phyloP scores from a whole-genome alignment of 2,888 invertebrate species.

The Portevinia maculata region DNA sequence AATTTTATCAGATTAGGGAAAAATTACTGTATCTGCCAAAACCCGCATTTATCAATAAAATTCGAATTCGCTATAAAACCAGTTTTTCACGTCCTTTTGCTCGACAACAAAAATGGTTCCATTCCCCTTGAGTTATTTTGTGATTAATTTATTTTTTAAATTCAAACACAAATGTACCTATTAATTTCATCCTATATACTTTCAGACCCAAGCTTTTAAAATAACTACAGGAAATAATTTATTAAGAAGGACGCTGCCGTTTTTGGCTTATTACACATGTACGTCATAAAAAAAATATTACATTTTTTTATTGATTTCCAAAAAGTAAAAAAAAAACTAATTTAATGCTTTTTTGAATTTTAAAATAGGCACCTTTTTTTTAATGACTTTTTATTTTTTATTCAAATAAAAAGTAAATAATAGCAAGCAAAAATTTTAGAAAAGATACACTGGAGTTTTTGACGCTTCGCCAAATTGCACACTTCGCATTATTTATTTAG shows the following conservation, averaged over 20 bases:
- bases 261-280: slow-evolving; percentile 71
- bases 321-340: slow-evolving; percentile 17
- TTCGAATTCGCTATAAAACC: too few species aligned
- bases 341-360: slow-evolving; percentile 57
- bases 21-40: too few species aligned
- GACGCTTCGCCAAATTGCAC: slow-evolving; percentile 50
- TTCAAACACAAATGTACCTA: slow-evolving; percentile 6
- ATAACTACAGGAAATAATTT: slow-evolving; percentile 64
- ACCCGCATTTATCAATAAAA: too few species aligned
- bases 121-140: background rate
- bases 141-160: background rate
- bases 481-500: slow-evolving; percentile 39
- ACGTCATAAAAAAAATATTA: slow-evolving; percentile 51
- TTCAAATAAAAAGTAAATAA: slow-evolving; percentile 21
- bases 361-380: slow-evolving; percentile 1
- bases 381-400: slow-evolving; percentile 17
- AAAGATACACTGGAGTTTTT: slow-evolving; percentile 35
- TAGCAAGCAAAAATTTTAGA: background rate
- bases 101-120: background rate
- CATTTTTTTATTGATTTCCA: slow-evolving; percentile 28
- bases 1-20: too few species aligned
- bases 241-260: slow-evolving; percentile 71
- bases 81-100: too few species aligned
- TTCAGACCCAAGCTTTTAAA: slow-evolving; percentile 71
- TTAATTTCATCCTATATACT: slow-evolving; percentile 59